Percentiles rank a stretch among this genome's conserved stretches.
These are phyloP conservation scores for Oxyteleia sp. DNA, from an alignment of 2,888 invertebrate genomes.

Conservation along the genomic window DNA sequence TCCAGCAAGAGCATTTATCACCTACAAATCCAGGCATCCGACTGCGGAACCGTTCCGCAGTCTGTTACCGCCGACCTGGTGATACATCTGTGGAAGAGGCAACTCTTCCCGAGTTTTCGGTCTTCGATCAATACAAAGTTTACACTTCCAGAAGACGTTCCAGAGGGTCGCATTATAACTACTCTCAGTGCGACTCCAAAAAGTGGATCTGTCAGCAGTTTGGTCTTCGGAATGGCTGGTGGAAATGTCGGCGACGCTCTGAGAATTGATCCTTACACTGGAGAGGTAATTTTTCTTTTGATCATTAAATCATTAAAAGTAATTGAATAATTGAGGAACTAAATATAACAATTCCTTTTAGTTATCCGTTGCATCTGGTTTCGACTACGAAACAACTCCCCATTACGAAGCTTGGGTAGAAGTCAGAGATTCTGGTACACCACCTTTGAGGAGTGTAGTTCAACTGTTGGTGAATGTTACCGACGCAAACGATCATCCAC, in stretches of 20 bases:
- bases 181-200: conserved; percentile 94
- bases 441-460: conserved; percentile 93
- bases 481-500: conserved; percentile 97
- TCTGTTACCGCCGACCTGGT: conserved; percentile 93
- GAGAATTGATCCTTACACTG: conserved; percentile 92
- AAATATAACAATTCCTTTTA: conserved; percentile 47
- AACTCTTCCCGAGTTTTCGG: conserved; percentile 94
- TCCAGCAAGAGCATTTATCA: conserved; percentile 90
- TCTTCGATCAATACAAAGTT: conserved; percentile 90
- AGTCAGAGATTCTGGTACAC: conserved; percentile 94
- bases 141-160: conserved; percentile 93
- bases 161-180: conserved; percentile 93
- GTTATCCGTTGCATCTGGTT: conserved; percentile 93
- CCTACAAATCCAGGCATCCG: conserved; percentile 93
- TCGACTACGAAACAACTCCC: conserved; percentile 95
- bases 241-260: conserved; percentile 97
- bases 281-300: conserved; percentile 88
- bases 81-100: conserved; percentile 92
- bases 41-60: conserved; percentile 92
- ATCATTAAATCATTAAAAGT: no score
- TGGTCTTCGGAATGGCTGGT: conserved; percentile 96
- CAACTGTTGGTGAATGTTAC: conserved; percentile 95
- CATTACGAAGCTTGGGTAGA: conserved; percentile 97
- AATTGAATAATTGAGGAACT: no score
- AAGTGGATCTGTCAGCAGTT: conserved; percentile 90